Evolutionary conservation across 1,140 invertebrate species (phyloP), one percentile per base, ranked within the genome.

Genomic region (Cotesia chilonis): DNA sequence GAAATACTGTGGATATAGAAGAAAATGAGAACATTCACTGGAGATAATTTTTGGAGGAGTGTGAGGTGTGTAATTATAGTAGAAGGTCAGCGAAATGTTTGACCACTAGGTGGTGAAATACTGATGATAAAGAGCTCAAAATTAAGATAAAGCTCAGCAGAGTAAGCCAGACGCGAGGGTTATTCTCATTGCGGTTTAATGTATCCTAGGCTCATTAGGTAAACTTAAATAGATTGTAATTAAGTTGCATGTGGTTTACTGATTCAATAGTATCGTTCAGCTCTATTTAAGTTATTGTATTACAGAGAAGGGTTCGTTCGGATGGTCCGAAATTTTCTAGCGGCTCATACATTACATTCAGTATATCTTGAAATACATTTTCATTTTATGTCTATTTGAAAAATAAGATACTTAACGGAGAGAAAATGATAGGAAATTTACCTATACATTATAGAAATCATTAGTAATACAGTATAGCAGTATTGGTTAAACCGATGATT

Each of bases 221-320:
- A 67, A 54, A 17, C 59, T 38, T 38, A 55, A 65, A 72, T 72
- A 72, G 63, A 72, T 67, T 72, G 66, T 72, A 72, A 72, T 72
- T 64, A 72, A 65, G 52, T 54, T 65, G 57, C 60, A 72, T 47
- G 70, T 41, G 63, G 51, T 38, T 10, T 36, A 20, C 36, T 36
- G 36, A 59, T 65, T 65, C 70, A 66, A 64, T 36, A 54, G 52
- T 37, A 65, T 28, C n/a, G 47, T 69, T 69, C 17, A 28, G 14
- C 5, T 55, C 17, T 69, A 69, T 59, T 37, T 17, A 69, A 55
- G 17, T 69, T 7, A n/a, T 68, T 68, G 52, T 35, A 55, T 59
- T 35, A 59, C 20, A 17, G 14, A 17, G 17, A 20, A 17, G 9
- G 20, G 4, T 10, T 37, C 3, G 5, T 54, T 35, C 20, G 28